phyloP scores from a whole-genome alignment of 1,140 invertebrate species.

The Cyclargus thomasi region DNA sequence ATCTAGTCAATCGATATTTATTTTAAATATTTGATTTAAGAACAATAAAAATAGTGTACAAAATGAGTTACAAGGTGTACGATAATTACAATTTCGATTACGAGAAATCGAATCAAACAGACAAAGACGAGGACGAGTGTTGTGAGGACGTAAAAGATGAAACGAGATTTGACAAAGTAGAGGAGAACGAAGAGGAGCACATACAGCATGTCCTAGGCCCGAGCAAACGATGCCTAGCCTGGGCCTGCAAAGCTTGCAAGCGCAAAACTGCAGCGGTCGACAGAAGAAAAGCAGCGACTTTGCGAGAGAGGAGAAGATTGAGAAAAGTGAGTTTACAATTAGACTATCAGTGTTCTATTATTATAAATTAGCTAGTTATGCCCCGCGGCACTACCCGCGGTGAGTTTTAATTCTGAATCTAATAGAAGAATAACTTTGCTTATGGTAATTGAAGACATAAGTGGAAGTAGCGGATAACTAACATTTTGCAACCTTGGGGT shows the following conservation, averaged over 20 bases:
- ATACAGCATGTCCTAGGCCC: constrained; percentile 70
- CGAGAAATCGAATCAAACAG: constrained; percentile 33
- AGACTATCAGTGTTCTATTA: too few relatives aligned
- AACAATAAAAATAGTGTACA: constrained; percentile 21
- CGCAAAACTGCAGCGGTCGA: constrained; percentile 95
- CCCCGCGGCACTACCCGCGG: too few relatives aligned
- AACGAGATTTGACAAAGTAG: constrained; percentile 29
- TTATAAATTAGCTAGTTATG: too few relatives aligned
- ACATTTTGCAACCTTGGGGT: too few relatives aligned
- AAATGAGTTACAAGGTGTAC: constrained; percentile 53
- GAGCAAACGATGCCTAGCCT: constrained; percentile 88
- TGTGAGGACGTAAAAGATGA: constrained; percentile 55
- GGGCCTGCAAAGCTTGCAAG: constrained; percentile 98
- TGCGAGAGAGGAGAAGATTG: constrained; percentile 92
- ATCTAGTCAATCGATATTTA: neutral
- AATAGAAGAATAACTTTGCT: too few relatives aligned
- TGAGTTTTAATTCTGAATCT: too few relatives aligned
- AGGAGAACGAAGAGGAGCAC: constrained; percentile 44
- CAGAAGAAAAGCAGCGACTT: constrained; percentile 95
- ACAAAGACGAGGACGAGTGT: constrained; percentile 39
- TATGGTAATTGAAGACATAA: too few relatives aligned
- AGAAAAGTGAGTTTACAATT: constrained; percentile 83
- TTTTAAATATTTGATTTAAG: neutral
- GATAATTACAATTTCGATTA: constrained; percentile 44
- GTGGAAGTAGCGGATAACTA: too few relatives aligned